Evolutionary conservation across 2,888 invertebrate species (phyloP), one percentile per base, ranked within the genome.

Genomic region (Marasmarcha lunaedactyla): DNA sequence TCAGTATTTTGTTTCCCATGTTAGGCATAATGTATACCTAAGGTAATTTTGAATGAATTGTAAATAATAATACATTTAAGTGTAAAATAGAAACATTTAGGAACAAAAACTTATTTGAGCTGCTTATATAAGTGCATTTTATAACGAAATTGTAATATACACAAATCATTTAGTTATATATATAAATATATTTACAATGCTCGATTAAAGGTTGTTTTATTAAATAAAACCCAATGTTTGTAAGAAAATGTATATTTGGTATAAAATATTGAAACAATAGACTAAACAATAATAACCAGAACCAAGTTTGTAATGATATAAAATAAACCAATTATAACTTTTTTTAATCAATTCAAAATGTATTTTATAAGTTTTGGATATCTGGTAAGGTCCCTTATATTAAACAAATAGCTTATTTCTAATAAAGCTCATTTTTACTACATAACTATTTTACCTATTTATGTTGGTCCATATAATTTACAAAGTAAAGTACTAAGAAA

Each of bases 161-260:
- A 49, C 45, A 47, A n/a, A n/a, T n/a, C n/a, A n/a, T n/a, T n/a
- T n/a, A n/a, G n/a, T n/a, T n/a, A n/a, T n/a, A n/a, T n/a, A n/a
- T n/a, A 49, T 54, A 48, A 49, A 66, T 68, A 68, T 58, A 72
- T 60, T 61, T 68, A 46, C 63, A 63, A 64, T 69, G 72, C 72
- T 74, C 74, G 57, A 60, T 50, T 49, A 38, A 15, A 37, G 37
- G 12, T 42, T 33, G 34, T 47, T 49, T 54, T 44, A 44, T 54
- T 54, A 33, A 46, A 50, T 45, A 48, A 52, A 40, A 47, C 49
- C 40, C 38, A 47, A 40, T 44, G 36, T 37, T 41, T 42, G 47
- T 44, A 44, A 48, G 54, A 58, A 59, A 56, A 59, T 63, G 63
- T 81, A 74, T 81, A 79, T 81, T 81, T 81, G 81, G 81, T 77